Percentiles rank a stretch among this genome's conserved stretches.
These are phyloP conservation scores for Ecliptopera silaceata DNA, from an alignment of 2,888 invertebrate genomes.

Conservation along the genomic window DNA sequence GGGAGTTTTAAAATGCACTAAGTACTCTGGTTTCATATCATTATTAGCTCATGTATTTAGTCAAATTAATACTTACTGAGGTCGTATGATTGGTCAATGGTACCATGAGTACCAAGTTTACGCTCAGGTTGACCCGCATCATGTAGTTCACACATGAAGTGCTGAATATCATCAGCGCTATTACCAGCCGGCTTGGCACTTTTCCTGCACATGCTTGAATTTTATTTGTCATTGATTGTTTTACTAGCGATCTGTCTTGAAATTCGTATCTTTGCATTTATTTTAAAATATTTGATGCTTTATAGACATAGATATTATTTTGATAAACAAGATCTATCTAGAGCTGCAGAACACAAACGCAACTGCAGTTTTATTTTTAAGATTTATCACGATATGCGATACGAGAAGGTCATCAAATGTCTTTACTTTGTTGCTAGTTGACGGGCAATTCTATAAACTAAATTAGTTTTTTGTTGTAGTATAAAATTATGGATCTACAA, in stretches of 20 bases:
- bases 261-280: not conserved
- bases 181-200: conserved; percentile 23
- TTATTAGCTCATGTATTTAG: too few relatives aligned
- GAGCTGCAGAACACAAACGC: not conserved
- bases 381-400: too few relatives aligned
- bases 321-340: too few relatives aligned
- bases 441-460: too few relatives aligned
- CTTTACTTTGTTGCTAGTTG: too few relatives aligned
- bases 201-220: conserved; percentile 6
- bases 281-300: too few relatives aligned
- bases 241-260: not conserved
- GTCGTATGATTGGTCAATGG: conserved; percentile 29
- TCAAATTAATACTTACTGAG: conserved; percentile 12
- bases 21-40: too few relatives aligned
- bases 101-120: conserved; percentile 84
- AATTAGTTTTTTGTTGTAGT: too few relatives aligned
- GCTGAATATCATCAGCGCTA: conserved; percentile 84
- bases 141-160: conserved; percentile 78
- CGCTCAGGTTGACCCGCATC: conserved; percentile 85
- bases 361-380: not conserved
- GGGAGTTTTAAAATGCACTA: too few relatives aligned
- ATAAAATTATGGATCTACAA: too few relatives aligned
- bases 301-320: too few relatives aligned
- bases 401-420: too few relatives aligned
- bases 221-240: not conserved